Percentiles rank a stretch among this genome's conserved stretches.
Conservation (phyloP, 2,797 vertebrate species). For the Hoplostethus mediterraneus region DNA sequence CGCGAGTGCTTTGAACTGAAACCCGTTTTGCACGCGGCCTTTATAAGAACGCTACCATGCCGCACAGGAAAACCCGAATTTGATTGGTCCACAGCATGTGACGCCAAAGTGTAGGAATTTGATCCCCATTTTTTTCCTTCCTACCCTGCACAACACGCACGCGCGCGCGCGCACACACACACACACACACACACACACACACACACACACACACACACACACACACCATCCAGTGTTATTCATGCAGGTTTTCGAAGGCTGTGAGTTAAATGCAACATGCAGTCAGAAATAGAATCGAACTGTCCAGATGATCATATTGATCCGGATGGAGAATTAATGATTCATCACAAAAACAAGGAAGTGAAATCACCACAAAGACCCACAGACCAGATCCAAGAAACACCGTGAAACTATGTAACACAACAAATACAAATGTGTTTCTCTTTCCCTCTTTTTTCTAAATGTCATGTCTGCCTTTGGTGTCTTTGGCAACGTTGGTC, state of each 20-base stretch:
- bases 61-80: slow-evolving; percentile 56
- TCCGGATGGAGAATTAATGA: background rate
- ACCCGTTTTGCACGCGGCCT: slow-evolving; percentile 47
- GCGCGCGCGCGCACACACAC: slow-evolving; percentile 32
- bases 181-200: background rate
- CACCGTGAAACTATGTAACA: background rate
- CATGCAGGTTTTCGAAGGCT: slow-evolving; percentile 1
- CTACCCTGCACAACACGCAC: slow-evolving; percentile 33
- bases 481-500: background rate
- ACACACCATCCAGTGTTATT: slow-evolving; percentile 24
- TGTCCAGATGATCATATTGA: too few relatives aligned
- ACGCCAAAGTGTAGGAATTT: slow-evolving; percentile 73
- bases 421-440: background rate
- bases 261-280: background rate
- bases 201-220: slow-evolving; percentile 11
- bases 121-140: slow-evolving; percentile 53
- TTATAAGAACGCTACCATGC: slow-evolving; percentile 67
- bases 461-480: slow-evolving; percentile 13
- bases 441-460: slow-evolving; percentile 6
- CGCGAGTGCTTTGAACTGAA: slow-evolving; percentile 77
- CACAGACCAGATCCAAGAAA: background rate
- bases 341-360: background rate
- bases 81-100: slow-evolving; percentile 71
- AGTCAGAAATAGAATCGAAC: background rate
- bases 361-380: background rate